These are phyloP conservation scores for Larimichthys crocea DNA, from an alignment of 2,113 vertebrate genomes.

Conservation along the genomic window DNA sequence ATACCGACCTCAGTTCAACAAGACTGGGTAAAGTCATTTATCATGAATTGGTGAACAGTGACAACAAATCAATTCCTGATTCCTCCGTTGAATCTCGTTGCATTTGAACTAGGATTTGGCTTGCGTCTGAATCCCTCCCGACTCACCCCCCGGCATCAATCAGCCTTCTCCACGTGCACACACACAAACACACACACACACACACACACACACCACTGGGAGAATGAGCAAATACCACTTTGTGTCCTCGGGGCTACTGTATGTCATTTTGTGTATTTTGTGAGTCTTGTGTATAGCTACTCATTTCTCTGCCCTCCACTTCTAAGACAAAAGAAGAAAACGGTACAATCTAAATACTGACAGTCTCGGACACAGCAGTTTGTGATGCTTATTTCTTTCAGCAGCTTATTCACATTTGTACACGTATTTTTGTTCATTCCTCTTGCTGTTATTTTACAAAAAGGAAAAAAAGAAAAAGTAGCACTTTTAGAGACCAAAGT, in stretches of 20 bases:
- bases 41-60: constrained; percentile 57
- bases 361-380: constrained; percentile 71
- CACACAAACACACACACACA: constrained; percentile 1
- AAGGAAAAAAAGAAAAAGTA: constrained; percentile 58
- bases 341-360: constrained; percentile 58
- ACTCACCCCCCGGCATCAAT: constrained; percentile 47
- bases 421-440: constrained; percentile 76
- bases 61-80: constrained; percentile 64
- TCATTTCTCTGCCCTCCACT: constrained; percentile 40
- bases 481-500: constrained; percentile 78
- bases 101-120: constrained; percentile 64
- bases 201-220: constrained; percentile 26
- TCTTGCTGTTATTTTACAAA: constrained; percentile 67
- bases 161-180: constrained; percentile 25
- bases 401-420: constrained; percentile 82
- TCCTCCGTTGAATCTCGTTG: constrained; percentile 53
- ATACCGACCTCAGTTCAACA: constrained; percentile 52
- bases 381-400: constrained; percentile 67
- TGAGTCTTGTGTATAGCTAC: constrained; percentile 46
- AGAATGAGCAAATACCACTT: constrained; percentile 46
- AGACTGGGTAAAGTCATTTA: constrained; percentile 53
- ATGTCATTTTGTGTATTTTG: constrained; percentile 52
- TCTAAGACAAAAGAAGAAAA: constrained; percentile 59
- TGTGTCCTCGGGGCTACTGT: constrained; percentile 24
- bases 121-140: constrained; percentile 46